Evolutionary conservation across 2,113 vertebrate species (phyloP).

Genomic region (Microtus pennsylvanicus): DNA sequence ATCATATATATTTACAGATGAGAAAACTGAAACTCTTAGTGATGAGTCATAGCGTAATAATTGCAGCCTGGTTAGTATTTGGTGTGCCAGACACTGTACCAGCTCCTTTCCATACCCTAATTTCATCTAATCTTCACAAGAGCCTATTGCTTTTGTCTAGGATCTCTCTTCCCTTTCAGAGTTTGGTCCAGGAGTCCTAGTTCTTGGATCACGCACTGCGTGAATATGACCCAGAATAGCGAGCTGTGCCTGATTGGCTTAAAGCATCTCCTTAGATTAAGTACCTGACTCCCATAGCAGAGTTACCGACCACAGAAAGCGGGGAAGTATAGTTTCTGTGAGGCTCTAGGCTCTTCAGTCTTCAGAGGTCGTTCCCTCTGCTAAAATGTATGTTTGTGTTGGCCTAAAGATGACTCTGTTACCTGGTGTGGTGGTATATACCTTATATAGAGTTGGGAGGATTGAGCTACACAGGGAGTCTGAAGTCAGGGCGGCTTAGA

Average conservation of each 20-base stretch:
- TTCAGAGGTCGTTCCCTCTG: not conserved
- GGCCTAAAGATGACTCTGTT: slow-evolving; percentile 25
- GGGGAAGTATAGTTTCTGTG: not conserved
- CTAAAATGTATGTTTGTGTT: not conserved
- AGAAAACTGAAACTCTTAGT: slow-evolving; percentile 13
- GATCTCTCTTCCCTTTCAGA: not conserved
- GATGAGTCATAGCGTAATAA: not conserved
- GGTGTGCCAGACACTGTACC: not conserved
- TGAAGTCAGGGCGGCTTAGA: not conserved
- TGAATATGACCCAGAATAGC: not conserved
- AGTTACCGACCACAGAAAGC: not conserved
- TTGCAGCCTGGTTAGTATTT: not conserved
- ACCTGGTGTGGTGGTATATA: not conserved
- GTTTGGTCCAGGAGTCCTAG: not conserved
- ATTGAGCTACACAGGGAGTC: not conserved
- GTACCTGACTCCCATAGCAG: not conserved
- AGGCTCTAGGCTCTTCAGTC: not conserved
- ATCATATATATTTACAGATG: not conserved
- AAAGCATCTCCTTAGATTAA: not conserved
- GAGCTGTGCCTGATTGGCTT: not conserved
- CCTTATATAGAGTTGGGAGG: not conserved
- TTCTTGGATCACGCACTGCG: not conserved
- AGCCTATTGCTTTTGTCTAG: not conserved
- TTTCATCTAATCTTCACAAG: not conserved
- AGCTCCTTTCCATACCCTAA: not conserved